These are phyloP conservation scores for Thunnus thynnus DNA, from an alignment of 2,113 vertebrate species.

Conservation along the genomic window DNA sequence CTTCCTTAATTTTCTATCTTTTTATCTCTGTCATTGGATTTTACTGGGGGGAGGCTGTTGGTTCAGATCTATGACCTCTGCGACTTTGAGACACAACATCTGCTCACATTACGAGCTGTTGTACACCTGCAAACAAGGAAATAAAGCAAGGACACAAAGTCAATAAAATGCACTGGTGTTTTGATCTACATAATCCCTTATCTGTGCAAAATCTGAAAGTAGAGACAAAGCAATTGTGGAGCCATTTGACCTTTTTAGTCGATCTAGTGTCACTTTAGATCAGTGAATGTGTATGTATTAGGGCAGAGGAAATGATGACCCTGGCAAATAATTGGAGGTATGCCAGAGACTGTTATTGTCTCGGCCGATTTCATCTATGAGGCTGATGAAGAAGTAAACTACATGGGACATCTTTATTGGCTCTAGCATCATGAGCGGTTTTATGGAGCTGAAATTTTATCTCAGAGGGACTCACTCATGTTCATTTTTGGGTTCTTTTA, in stretches of 20 bases:
- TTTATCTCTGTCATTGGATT: not conserved
- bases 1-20: not conserved
- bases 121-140: not conserved
- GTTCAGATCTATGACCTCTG: constrained; percentile 5
- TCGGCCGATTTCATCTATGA: constrained; percentile 38
- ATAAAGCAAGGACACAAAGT: constrained; percentile 8
- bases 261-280: constrained; percentile 14
- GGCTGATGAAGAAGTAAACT: constrained; percentile 43
- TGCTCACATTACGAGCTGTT: constrained; percentile 33
- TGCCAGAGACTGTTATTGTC: constrained; percentile 5
- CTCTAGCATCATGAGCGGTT: constrained; percentile 27
- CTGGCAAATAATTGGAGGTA: constrained; percentile 20
- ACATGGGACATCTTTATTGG: constrained; percentile 44
- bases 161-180: constrained; percentile 20
- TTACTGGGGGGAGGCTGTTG: not conserved
- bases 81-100: constrained; percentile 36
- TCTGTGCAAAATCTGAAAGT: constrained; percentile 12
- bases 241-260: constrained; percentile 27
- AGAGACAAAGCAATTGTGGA: constrained; percentile 6
- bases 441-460: constrained; percentile 60
- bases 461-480: constrained; percentile 33
- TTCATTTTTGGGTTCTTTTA: constrained; percentile 33
- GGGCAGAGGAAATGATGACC: constrained; percentile 10
- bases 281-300: constrained; percentile 5
- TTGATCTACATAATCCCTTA: constrained; percentile 11